Evolutionary conservation across 1,140 invertebrate genomes (phyloP), one percentile per base, ranked within the genome.

Genomic region (Belonocnema kinseyi): DNA sequence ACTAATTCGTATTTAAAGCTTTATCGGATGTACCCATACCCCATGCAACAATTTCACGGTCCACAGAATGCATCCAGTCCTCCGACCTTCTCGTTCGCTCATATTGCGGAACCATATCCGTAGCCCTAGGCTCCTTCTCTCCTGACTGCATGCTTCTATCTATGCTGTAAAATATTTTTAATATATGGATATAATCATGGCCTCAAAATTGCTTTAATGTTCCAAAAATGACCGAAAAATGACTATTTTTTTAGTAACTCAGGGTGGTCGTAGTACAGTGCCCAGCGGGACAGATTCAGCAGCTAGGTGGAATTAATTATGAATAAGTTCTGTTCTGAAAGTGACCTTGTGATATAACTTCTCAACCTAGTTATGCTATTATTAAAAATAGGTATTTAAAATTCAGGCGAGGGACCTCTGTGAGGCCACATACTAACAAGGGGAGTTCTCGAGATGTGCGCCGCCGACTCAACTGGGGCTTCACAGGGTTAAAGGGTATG

Each of bases 1-100:
- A 82, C 87, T 90, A 90, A 89, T 90, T 90, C 81, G 88, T 90
- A 90, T 90, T 90, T 90, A 90, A 90, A 90, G 88, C 85, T 90
- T 89, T 88, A 89, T 89, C 85, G 87, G 85, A 82, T 82, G 82
- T 78, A 83, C 82, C 81, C 82, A 81, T 85, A 85, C 83, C 81
- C 79, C 80, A 85, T 81, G 80, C 85, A 83, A 89, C 86, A 89
- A 90, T 90, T 90, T 90, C 88, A 90, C 83, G 88, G 75, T 90
- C 84, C 84, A 86, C 86, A 80, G 85, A 86, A 88, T 78, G 77
- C 85, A 84, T 87, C 82, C 75, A 80, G 71, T 78, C 74, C 56
- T 72, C 71, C 73, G 75, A 80, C 73, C 50, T 46, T 74, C 80
- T 74, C 82, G 52, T 50, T 50, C 66, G 50, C 61, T n/a, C 75